Percentiles rank a stretch among this genome's conserved stretches.
These are phyloP conservation scores for Meloidogyne chitwoodi DNA, from an alignment of 1,140 invertebrate genomes.

Conservation along the genomic window DNA sequence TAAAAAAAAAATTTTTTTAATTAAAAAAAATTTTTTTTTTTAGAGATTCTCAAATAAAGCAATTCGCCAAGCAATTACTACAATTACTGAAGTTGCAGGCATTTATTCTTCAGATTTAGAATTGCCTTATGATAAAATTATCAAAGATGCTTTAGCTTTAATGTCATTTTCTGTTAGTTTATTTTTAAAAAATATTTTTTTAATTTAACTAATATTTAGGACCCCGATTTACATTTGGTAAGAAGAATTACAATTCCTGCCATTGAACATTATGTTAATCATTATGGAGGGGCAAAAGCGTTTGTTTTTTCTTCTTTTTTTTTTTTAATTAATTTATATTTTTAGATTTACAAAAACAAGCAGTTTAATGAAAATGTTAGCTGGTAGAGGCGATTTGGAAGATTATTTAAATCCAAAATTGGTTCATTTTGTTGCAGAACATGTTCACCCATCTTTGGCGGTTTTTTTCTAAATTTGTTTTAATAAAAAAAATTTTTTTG, in stretches of 20 bases:
- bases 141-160: conserved; percentile 41
- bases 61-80: conserved; percentile 42
- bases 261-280: conserved; percentile 38
- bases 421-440: conserved; percentile 55
- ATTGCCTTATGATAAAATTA: conserved; percentile 38
- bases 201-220: conserved; percentile 18
- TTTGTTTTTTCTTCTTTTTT: conserved; percentile 19
- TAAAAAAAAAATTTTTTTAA: conserved; percentile 6
- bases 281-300: conserved; percentile 22
- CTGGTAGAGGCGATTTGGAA: not conserved
- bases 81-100: conserved; percentile 43
- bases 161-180: conserved; percentile 41
- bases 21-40: conserved; percentile 27
- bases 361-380: conserved; percentile 11
- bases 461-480: conserved; percentile 25
- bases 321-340: conserved; percentile 7
- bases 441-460: conserved; percentile 55
- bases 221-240: conserved; percentile 40
- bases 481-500: not conserved
- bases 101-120: conserved; percentile 21
- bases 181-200: not conserved
- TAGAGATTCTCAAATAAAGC: conserved; percentile 41
- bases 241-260: conserved; percentile 34
- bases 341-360: conserved; percentile 27
- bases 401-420: conserved; percentile 42